phyloP scores from a whole-genome alignment of 2,797 vertebrate species.

The Heliangelus exortis region DNA sequence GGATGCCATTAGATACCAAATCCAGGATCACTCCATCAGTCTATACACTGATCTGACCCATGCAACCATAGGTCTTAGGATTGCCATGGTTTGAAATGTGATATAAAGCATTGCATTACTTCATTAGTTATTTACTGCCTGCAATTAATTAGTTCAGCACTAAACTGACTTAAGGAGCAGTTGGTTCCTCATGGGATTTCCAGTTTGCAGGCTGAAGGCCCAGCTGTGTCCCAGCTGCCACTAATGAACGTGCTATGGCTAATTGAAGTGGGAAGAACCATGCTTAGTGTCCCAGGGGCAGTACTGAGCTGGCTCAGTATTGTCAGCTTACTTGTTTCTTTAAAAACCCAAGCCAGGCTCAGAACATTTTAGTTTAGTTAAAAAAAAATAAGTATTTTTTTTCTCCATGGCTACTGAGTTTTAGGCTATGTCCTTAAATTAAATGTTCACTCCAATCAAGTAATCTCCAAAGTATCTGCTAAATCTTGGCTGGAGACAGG shows the following conservation, averaged over 20 bases:
- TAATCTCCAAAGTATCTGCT: not conserved
- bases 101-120: not conserved
- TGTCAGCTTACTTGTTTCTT: not conserved
- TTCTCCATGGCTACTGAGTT: not conserved
- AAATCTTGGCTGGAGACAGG: not conserved
- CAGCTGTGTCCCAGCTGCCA: not conserved
- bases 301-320: not conserved
- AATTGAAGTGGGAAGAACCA: not conserved
- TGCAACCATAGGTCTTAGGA: fast-evolving
- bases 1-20: not conserved
- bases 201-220: not conserved
- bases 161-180: not conserved
- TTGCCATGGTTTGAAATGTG: not conserved
- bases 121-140: not conserved
- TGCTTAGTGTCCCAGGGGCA: not conserved
- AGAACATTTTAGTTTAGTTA: not conserved
- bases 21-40: fast-evolving
- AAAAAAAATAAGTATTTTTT: not conserved
- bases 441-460: not conserved
- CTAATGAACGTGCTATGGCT: not conserved
- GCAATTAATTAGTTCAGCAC: not conserved
- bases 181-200: not conserved
- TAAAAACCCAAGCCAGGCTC: not conserved
- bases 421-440: not conserved
- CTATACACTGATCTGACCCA: fast-evolving